Base-by-base conservation (phyloP, 2,888 invertebrate genomes). In the Keiferia lycopersicella region DNA sequence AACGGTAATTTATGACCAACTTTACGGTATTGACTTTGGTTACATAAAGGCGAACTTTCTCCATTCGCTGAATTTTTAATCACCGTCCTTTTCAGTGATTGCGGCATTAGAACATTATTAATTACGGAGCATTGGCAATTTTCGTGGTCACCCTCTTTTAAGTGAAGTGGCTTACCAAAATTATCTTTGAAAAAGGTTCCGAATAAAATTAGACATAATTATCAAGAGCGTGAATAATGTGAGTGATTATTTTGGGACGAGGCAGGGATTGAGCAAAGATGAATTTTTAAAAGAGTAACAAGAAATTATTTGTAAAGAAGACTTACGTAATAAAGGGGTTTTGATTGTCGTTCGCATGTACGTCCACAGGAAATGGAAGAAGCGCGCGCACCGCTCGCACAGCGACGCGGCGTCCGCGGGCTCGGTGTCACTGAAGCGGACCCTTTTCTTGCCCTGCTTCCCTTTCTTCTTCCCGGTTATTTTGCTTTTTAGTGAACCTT, bases 281-380 rank as follows among this genome's bases (percentile, higher is more conserved):
- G 26, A 26, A 14, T 22, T 22, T 58, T 58, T 20, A 18, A 20
- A 18, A 58, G 11, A n/a, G 41, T 10, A 26, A 22, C 12, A n/a
- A 61, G 41, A 68, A n/a, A 67, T 62, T n/a, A 16, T 6, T n/a
- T 45, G 1, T 22, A 65, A 64, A 63, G 71, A 34, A 71, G 74
- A 87, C 83, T 88, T 79, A 86, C 86, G 82, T 65, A 83, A 73
- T 65, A 83, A 73, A 75, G 77, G 82, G 70, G 78, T 81, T 74
- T 73, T 79, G 68, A 84, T 82, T 30, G 83, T 75, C 59, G 72
- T 75, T 64, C 76, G 77, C 66, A 87, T 81, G 71, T 79, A 80
- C 66, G 78, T 81, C 87, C 86, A 85, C 68, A 88, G 76, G 67
- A 82, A 80, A 75, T 79, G 79, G 73, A 87, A 82, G 78, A 86